Base-by-base conservation (phyloP, 2,888 invertebrate species). In the Thecocarcelia acutangulata region DNA sequence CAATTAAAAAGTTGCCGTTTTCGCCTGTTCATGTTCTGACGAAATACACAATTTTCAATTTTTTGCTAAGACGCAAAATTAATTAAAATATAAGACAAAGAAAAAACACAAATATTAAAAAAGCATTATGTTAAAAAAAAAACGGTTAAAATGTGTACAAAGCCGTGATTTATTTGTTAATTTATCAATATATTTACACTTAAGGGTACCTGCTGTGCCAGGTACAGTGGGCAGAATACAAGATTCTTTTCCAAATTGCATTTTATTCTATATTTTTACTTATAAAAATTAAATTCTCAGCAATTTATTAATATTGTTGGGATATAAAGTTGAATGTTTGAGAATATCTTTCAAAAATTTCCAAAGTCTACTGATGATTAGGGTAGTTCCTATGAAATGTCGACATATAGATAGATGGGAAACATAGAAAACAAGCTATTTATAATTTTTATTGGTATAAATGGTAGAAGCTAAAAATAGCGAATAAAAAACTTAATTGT, bases 71-170 rank as follows among this genome's bases (percentile, higher is more conserved):
- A 50, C 56, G 28, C 8, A 37, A 44, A 66, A 17, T 66, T 78
- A 78, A 78, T 78, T 78, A 78, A 78, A 78, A 72, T 70, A 66
- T 72, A 50, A 63, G 24, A 12, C 12, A 19, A 48, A 52, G 3
- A 13, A 50, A 24, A 48, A 11, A 44, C 17, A 11, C 6, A n/a
- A 46, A 33, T 28, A 56, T 0, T 37, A 13, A 42, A 24, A 42
- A 72, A 48, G 5, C 9, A 8, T 42, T 13, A 11, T 42, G 3
- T 4, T 21, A 33, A 15, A n/a, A 37, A 33, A 58, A 48, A 12
- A 28, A 40, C 13, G 21, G 19, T 9, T 46, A 56, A 74, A 74
- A 56, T 54, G 8, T 59, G 0, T 59, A 68, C 15, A 63, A 46
- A 64, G 24, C 50, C 44, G 40, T 64, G 59, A 76, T 37, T 75